Evolutionary conservation across 1,140 invertebrate species (phyloP), one percentile per base, ranked within the genome.

Genomic region (Drosophila teissieri): DNA sequence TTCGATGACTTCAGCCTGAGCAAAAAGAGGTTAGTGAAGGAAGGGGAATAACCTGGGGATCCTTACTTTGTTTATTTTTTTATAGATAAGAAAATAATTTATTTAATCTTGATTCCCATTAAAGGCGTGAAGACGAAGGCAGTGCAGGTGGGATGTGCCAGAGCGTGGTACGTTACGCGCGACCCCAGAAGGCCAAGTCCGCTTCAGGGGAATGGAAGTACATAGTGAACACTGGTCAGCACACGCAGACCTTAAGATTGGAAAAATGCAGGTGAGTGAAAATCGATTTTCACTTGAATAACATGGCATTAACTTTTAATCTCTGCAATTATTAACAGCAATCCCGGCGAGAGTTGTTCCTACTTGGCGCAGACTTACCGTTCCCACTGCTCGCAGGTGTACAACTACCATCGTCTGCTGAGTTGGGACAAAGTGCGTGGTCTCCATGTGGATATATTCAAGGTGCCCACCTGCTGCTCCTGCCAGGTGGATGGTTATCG

Each of bases 361-460:
- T 97, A 96, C 83, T 93, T 97, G 19, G 95, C 96, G 0, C 95
- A 96, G 45, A 96, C 96, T 64, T 96, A 97, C 84, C 95, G 96
- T 60, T 97, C 96, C 0, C 95, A 96, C 53, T 98, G 97, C 82
- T 94, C 95, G 3, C 97, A 98, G 94, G 95, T 97, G 1, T 96
- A 96, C 91, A 97, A 97, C 86, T 97, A 97, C 79, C 97, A 98
- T 89, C 93, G 97, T n/a, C 93, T 97, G 5, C 80, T 97, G 1
- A 96, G 96, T 1, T 98, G 96, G 96, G 96, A 97, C 82, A 95
- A 96, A 45, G 94, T 95, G 36, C 93, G 95, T 27, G 96, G 96
- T 7, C 93, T 97, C 2, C 96, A 97, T 75, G 96, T 97, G 94
- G 97, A 97, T 86, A 96, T 97, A 42, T 97, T 97, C 82, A 97